Evolutionary conservation across 2,888 invertebrate species (phyloP).

Genomic region (Andrena camellia): DNA sequence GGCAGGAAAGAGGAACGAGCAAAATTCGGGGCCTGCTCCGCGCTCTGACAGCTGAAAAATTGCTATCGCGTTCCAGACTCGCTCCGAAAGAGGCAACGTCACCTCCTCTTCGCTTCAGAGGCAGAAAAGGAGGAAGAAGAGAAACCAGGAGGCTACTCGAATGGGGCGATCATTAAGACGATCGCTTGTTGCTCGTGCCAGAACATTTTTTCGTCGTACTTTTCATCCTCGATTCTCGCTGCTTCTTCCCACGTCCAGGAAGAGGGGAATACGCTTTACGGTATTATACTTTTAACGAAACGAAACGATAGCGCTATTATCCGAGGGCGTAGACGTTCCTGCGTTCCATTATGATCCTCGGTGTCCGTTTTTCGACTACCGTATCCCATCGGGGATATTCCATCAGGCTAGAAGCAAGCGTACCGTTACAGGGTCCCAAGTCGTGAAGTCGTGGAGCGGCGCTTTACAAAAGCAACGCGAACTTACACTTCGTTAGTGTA

Average conservation of each 20-base stretch:
- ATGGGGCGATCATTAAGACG: conserved; percentile 63
- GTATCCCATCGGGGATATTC: background rate
- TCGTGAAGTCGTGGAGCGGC: conserved; percentile 1
- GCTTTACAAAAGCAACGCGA: conserved; percentile 39
- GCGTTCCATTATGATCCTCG: background rate
- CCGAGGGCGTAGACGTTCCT: conserved; percentile 5
- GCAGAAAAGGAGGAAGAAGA: no score
- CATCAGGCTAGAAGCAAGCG: conserved; percentile 32
- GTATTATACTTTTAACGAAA: background rate
- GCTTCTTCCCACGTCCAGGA: background rate
- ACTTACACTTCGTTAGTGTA: conserved; percentile 30
- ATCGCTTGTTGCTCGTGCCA: conserved; percentile 67
- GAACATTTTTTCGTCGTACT: conserved; percentile 32
- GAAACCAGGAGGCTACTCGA: conserved; percentile 22
- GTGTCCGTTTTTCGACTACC: background rate
- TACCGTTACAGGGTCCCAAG: conserved; percentile 42
- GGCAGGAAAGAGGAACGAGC: conserved; percentile 9
- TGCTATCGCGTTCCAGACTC: conserved; percentile 45
- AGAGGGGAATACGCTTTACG: conserved; percentile 19
- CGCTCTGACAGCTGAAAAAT: conserved; percentile 62
- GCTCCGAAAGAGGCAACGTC: conserved; percentile 45
- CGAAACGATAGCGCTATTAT: conserved; percentile 4
- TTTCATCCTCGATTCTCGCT: conserved; percentile 6
- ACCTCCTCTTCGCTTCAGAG: no score
- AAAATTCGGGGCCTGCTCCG: conserved; percentile 40